Conservation (phyloP, 2,797 vertebrate species). For the Channa striata region DNA sequence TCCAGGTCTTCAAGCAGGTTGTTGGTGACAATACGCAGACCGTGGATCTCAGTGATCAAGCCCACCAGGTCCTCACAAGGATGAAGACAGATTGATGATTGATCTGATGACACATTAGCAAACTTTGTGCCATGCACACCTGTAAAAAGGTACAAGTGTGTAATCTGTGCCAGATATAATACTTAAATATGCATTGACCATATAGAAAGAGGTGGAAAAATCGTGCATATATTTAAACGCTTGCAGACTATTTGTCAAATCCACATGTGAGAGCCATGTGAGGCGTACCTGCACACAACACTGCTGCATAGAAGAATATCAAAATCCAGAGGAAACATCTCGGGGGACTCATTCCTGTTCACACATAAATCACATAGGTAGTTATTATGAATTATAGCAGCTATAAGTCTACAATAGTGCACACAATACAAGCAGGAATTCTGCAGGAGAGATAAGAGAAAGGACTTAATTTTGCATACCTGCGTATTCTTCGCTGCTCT, state of each 20-base stretch:
- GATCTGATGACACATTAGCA: constrained; percentile 77
- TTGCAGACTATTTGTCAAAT: constrained; percentile 1
- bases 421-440: constrained; percentile 31
- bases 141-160: constrained; percentile 35
- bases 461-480: constrained; percentile 66
- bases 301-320: constrained; percentile 62
- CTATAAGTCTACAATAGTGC: constrained; percentile 14
- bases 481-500: constrained; percentile 57
- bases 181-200: neutral
- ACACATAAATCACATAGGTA: constrained; percentile 66
- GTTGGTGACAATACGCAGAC: constrained; percentile 87
- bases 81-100: constrained; percentile 88
- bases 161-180: constrained; percentile 2
- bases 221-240: constrained; percentile 21
- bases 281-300: constrained; percentile 68
- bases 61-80: constrained; percentile 92
- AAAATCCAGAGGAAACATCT: constrained; percentile 65
- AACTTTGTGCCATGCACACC: constrained; percentile 60
- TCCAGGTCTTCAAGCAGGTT: constrained; percentile 91
- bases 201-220: neutral
- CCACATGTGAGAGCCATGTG: constrained; percentile 8
- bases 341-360: constrained; percentile 73
- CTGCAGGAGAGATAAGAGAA: constrained; percentile 48
- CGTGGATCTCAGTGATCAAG: constrained; percentile 88
- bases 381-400: constrained; percentile 43